Base-by-base conservation (phyloP, 2,797 vertebrate species). In the Danionella dracula region DNA sequence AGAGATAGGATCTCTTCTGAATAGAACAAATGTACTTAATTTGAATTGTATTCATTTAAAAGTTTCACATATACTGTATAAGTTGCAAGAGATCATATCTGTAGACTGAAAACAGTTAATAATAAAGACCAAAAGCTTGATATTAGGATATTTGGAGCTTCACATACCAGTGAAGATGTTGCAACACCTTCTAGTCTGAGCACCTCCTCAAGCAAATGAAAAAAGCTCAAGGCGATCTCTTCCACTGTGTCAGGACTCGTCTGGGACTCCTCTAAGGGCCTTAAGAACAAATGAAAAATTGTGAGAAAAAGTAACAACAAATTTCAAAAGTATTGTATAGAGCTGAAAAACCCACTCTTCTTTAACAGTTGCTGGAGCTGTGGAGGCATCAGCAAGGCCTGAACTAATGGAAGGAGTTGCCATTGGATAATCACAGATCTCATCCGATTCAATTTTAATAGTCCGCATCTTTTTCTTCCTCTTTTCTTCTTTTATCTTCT, bases 161-260 rank as follows among this genome's bases (percentile, higher is more conserved):
- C 1, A 4, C 49, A 80, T 90, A 99, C 97, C 90, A 84, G 58
- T 29, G 89, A 89, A 12, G 94, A 92, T 66, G 87, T 92, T 71
- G 90, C 78, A 38, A 92, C 88, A 44, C 80, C 83, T 72, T 98
- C 94, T 64, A 91, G 62, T 66, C 88, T 84, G 42, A 99, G 82
- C 45, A 99, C 89, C 77, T 88, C 94, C 79, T 96, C 85, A 56
- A 99, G 83, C 63, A 99, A 85, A 72, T 86, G 92, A 80, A 98
- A 98, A 83, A 96, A 99, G 77, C 93, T 94, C 68, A 91, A 81
- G 4, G 94, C 91, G 19, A 96, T 93, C 85, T 97, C 97, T 81
- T 97, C 95, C 79, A 97, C 86, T 57, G 85, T 80, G 53, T 91
- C 87, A 5, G 89, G 88, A 70, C 92, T 93, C 38, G 86, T 91